Percentiles rank a stretch among this genome's conserved stretches.
Conservation (phyloP, 1,140 invertebrate genomes). For the Pseudomyrmex flavicornis region DNA sequence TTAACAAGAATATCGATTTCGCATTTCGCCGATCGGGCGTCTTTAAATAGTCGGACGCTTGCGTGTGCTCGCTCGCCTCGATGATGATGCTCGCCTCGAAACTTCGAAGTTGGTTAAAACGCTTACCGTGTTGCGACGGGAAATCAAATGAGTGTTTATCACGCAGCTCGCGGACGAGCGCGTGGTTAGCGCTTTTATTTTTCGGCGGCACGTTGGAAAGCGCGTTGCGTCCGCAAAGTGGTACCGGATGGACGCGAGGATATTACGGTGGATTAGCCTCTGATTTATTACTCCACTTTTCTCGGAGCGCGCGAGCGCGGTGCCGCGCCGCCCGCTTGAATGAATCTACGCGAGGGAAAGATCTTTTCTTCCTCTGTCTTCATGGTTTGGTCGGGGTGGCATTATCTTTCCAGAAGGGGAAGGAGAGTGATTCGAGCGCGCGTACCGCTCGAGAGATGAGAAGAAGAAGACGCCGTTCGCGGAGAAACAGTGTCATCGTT, state of each 20-base stretch:
- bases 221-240: conserved; percentile 38
- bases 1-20: conserved; percentile 58
- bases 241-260: conserved; percentile 26
- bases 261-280: conserved; percentile 52
- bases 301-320: conserved; percentile 10
- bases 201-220: conserved; percentile 29
- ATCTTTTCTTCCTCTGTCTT: conserved; percentile 42
- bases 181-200: conserved; percentile 7
- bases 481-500: conserved; percentile 45
- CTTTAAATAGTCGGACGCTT: conserved; percentile 43
- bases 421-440: neutral
- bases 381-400: neutral
- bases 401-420: conserved; percentile 38
- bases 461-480: neutral
- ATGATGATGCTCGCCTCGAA: conserved; percentile 24
- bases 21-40: conserved; percentile 47
- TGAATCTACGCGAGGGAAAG: conserved; percentile 44
- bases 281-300: conserved; percentile 64
- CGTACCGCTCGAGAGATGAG: conserved; percentile 1
- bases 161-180: conserved; percentile 15
- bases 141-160: conserved; percentile 54
- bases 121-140: conserved; percentile 39
- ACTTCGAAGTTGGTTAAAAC: conserved; percentile 46
- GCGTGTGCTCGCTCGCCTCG: neutral
- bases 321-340: conserved; percentile 23